Evolutionary conservation across 2,797 vertebrate genomes (phyloP).

Genomic region (Acrossocheilus wenchowensis): DNA sequence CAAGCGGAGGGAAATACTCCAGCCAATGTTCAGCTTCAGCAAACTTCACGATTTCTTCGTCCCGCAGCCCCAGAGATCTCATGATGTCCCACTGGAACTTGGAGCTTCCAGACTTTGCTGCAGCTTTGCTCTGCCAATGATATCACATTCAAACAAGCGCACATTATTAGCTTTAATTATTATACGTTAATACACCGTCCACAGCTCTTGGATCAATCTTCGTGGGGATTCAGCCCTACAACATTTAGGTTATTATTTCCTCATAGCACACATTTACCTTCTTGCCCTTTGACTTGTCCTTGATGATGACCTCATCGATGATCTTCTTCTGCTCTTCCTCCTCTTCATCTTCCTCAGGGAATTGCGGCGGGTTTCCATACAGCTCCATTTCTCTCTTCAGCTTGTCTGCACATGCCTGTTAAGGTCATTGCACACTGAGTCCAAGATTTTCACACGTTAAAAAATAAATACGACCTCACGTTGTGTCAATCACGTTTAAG

Average conservation of each 20-base stretch:
- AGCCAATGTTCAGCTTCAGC: conserved; percentile 95
- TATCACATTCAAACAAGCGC: background rate
- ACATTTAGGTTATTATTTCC: background rate
- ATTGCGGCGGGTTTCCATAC: conserved; percentile 93
- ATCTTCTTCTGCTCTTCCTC: conserved; percentile 79
- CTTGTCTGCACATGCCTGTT: conserved; percentile 96
- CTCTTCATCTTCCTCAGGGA: conserved; percentile 92
- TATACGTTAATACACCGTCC: background rate
- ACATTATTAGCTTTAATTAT: background rate
- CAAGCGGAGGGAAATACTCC: conserved; percentile 93
- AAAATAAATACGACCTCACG: no score
- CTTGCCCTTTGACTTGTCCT: conserved; percentile 96
- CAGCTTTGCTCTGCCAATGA: conserved; percentile 89
- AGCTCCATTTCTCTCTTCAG: conserved; percentile 96
- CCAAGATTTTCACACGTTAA: no score
- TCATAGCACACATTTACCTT: conserved; percentile 78
- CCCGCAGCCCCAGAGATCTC: conserved; percentile 88
- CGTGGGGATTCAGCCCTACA: background rate
- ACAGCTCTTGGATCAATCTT: background rate
- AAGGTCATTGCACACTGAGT: no score
- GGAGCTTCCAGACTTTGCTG: conserved; percentile 87
- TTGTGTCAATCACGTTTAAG: no score
- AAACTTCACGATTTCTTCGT: conserved; percentile 88
- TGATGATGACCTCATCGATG: conserved; percentile 87
- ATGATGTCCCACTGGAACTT: conserved; percentile 98